These are phyloP conservation scores for Pterostichus madidus DNA, from an alignment of 2,888 invertebrate genomes.

Conservation along the genomic window DNA sequence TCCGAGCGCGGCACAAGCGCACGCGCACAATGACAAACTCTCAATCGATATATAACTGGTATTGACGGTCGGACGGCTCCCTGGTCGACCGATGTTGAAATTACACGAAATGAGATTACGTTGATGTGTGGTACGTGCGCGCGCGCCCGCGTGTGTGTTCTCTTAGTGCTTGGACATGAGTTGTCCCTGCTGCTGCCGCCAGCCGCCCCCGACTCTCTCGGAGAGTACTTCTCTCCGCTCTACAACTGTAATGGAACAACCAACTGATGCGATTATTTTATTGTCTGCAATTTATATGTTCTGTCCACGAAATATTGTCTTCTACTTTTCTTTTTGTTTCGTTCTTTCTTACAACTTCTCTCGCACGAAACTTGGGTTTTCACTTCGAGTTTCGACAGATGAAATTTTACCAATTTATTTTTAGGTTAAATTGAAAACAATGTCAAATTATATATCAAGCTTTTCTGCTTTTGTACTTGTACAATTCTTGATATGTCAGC, in stretches of 20 bases:
- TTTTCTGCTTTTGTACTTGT: too few species aligned
- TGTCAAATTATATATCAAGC: too few species aligned
- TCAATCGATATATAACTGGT: slow-evolving; percentile 77
- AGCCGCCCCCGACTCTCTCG: neutral
- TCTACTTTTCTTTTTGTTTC: neutral
- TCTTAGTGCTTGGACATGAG: slow-evolving; percentile 23
- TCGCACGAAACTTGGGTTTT: too few species aligned
- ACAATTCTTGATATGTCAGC: too few species aligned
- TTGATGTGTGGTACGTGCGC: slow-evolving; percentile 65
- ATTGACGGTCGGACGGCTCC: slow-evolving; percentile 74
- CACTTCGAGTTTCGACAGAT: too few species aligned
- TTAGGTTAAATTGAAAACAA: too few species aligned
- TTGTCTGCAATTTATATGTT: slow-evolving; percentile 17
- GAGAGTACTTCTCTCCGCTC: neutral
- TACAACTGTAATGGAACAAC: slow-evolving; percentile 32
- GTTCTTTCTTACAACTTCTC: slow-evolving; percentile 1
- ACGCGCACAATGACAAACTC: slow-evolving; percentile 59
- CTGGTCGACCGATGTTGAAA: slow-evolving; percentile 70
- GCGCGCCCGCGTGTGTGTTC: slow-evolving; percentile 13
- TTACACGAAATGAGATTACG: slow-evolving; percentile 73
- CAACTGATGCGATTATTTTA: slow-evolving; percentile 48
- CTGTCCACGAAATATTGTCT: slow-evolving; percentile 17
- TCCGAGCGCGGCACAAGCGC: slow-evolving; percentile 70
- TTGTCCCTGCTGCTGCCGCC: neutral
- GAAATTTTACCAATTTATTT: too few species aligned